phyloP scores from a whole-genome alignment of 2,797 vertebrate genomes.

The Eremophila alpestris region DNA sequence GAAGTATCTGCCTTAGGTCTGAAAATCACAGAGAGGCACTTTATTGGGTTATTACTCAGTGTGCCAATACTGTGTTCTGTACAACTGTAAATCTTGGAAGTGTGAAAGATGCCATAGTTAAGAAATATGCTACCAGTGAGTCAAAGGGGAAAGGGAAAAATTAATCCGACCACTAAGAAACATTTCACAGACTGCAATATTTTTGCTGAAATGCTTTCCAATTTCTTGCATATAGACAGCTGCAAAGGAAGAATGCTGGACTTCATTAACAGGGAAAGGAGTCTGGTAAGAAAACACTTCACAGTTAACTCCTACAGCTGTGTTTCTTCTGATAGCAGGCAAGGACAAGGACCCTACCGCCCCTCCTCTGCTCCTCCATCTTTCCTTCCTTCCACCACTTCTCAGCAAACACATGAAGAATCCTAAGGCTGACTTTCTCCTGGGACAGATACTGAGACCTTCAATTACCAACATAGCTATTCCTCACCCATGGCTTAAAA shows the following conservation, averaged over 20 bases:
- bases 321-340: neutral
- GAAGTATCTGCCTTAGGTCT: neutral
- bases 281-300: neutral
- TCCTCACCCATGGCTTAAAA: neutral
- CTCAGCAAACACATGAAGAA: neutral
- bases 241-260: neutral
- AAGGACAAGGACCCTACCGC: neutral
- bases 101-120: neutral
- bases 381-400: neutral
- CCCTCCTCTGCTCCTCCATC: neutral
- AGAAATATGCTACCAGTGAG: neutral
- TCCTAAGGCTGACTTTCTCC: neutral
- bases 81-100: neutral
- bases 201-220: neutral
- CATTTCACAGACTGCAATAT: neutral
- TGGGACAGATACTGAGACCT: neutral
- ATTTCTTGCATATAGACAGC: neutral
- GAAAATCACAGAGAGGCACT: neutral
- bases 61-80: neutral
- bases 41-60: neutral
- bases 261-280: neutral
- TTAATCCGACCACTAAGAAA: neutral
- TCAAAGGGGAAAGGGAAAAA: neutral
- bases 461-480: neutral
- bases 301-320: neutral